Evolutionary conservation across 2,888 invertebrate genomes (phyloP), one percentile per base, ranked within the genome.

Genomic region (Nymphalis urticae): DNA sequence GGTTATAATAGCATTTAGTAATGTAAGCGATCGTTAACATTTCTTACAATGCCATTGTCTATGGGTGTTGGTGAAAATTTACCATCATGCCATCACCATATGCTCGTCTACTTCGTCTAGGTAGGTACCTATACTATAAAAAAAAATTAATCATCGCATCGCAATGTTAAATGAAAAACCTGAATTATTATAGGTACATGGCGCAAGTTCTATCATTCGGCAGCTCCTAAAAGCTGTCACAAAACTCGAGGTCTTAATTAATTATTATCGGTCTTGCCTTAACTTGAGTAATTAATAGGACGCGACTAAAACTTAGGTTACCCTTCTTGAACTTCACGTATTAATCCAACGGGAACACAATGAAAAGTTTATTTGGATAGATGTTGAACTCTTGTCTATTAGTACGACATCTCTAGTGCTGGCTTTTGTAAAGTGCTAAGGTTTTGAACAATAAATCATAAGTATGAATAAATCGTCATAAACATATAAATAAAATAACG

Each of bases 211-310:
- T 56, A 32, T 27, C 19, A 58, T 42, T 58, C 58, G 19, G 27
- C 47, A 59, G 59, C 63, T 32, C 58, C 32, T 53, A 47, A 50
- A 58, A 58, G 47, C 59, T 24, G 66, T 66, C 69, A 69, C 71
- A 69, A 75, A 79, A 81, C 78, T 78, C 69, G 77, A 82, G 78
- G 82, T 84, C 81, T 80, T 87, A 87, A 89, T 89, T 88, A 89
- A 89, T 88, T 88, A 84, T 85, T 83, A 88, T 87, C 84, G 87
- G 75, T 61, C 71, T 61, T 19, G 60, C 56, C 54, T 75, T 75
- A 90, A 91, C 83, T 90, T 85, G 77, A 79, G 84, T 89, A 90
- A 90, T 90, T 89, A 90, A 88, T 90, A 89, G 87, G 85, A 86
- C 86, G 85, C 86, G 81, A 83, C 85, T 81, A 72, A 86, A 88